Evolutionary conservation across 37 sponge, comb jelly and placozoan genomes (phyloP).

Genomic region (Spongia lamella): DNA sequence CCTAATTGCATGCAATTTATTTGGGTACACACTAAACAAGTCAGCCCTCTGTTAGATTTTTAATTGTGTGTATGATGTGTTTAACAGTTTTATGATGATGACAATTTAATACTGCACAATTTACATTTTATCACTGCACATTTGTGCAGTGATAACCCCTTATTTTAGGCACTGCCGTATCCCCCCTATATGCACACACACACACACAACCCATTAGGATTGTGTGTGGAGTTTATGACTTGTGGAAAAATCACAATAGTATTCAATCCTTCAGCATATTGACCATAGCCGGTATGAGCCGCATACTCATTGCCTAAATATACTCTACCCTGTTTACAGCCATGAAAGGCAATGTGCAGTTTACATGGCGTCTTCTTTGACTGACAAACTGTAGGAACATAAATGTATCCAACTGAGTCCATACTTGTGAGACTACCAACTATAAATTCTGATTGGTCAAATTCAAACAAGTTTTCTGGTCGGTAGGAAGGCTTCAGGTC

Average conservation of each 20-base stretch:
- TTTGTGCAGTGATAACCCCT: slow-evolving; percentile 20
- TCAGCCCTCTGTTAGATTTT: no score
- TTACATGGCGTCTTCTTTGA: slow-evolving; percentile 39
- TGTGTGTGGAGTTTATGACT: slow-evolving; percentile 34
- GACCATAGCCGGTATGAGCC: slow-evolving; percentile 61
- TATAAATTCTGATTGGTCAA: slow-evolving; percentile 76
- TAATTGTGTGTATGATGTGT: no score
- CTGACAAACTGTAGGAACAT: slow-evolving; percentile 77
- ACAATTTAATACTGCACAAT: no score
- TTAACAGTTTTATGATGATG: no score
- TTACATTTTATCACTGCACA: no score
- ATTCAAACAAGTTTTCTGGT: slow-evolving; percentile 49
- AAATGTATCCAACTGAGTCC: slow-evolving; percentile 77
- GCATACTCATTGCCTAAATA: slow-evolving; percentile 50
- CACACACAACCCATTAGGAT: slow-evolving; percentile 82
- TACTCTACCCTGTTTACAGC: slow-evolving; percentile 75
- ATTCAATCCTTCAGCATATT: slow-evolving; percentile 65
- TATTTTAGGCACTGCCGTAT: slow-evolving; percentile 57
- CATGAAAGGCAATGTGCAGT: slow-evolving; percentile 80
- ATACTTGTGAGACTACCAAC: slow-evolving; percentile 28
- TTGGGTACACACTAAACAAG: no score
- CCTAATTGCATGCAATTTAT: no score
- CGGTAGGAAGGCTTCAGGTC: no score
- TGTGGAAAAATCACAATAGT: slow-evolving; percentile 85
- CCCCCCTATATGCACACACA: slow-evolving; percentile 78